These are phyloP conservation scores for Plectropomus leopardus DNA, from an alignment of 2,113 vertebrate genomes.

Conservation along the genomic window DNA sequence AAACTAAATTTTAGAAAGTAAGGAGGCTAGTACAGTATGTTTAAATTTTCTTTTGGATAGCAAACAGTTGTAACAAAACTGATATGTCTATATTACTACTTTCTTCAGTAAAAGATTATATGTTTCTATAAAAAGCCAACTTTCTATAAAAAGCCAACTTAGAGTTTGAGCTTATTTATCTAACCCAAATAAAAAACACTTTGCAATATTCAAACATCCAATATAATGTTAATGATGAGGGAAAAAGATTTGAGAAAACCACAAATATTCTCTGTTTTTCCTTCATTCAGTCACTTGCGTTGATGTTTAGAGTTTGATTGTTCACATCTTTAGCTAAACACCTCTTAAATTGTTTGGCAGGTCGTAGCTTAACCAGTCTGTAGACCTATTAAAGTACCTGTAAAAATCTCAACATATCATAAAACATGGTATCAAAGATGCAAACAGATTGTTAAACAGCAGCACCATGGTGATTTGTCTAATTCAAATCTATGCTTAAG, in stretches of 20 bases:
- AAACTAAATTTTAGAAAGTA: too few relatives aligned
- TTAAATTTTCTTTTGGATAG: too few relatives aligned
- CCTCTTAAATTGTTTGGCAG: background rate
- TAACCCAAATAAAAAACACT: background rate
- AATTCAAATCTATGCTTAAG: too few relatives aligned
- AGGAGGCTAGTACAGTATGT: too few relatives aligned
- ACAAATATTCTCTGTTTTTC: background rate
- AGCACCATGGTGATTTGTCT: background rate
- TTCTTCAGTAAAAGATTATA: background rate
- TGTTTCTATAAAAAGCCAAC: background rate
- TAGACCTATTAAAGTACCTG: too few relatives aligned
- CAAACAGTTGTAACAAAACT: background rate
- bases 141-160: background rate
- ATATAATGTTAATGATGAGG: background rate
- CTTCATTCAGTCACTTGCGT: background rate
- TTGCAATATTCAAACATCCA: background rate
- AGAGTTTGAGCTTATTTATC: background rate
- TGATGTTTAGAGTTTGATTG: background rate
- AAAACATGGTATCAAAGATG: background rate
- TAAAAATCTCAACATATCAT: background rate
- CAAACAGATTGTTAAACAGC: background rate
- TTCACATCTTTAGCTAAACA: background rate
- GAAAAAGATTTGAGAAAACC: background rate
- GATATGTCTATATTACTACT: too few relatives aligned
- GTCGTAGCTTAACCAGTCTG: background rate